Evolutionary conservation across 2,888 invertebrate species (phyloP).

Genomic region (Phalangium opilio): DNA sequence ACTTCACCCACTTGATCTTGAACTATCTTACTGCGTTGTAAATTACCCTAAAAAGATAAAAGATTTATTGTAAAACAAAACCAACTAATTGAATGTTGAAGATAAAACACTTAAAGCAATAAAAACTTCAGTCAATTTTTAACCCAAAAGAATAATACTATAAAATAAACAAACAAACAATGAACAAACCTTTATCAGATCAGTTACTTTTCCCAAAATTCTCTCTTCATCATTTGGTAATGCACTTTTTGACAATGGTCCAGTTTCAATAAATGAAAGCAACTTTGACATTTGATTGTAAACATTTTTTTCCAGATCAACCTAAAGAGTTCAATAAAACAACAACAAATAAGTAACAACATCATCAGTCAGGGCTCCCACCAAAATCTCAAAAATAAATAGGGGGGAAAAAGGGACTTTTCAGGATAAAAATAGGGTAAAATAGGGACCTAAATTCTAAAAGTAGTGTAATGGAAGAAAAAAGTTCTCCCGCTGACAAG

Average conservation of each 20-base stretch:
- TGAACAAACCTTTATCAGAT: slow-evolving; percentile 43
- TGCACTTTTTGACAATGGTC: slow-evolving; percentile 17
- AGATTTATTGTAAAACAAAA: too few relatives aligned
- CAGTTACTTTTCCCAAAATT: slow-evolving; percentile 40
- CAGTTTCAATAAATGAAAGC: slow-evolving; percentile 34
- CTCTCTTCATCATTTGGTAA: slow-evolving; percentile 29
- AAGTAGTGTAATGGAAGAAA: too few relatives aligned
- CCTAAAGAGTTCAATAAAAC: slow-evolving; percentile 35
- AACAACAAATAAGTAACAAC: too few relatives aligned
- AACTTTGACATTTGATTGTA: slow-evolving; percentile 37
- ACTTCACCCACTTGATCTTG: slow-evolving; percentile 83
- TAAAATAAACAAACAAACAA: not conserved
- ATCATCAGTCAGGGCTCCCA: too few relatives aligned
- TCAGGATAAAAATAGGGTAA: too few relatives aligned
- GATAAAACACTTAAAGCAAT: slow-evolving; percentile 5
- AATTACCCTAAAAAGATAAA: slow-evolving; percentile 56
- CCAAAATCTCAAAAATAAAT: too few relatives aligned
- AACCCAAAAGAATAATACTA: not conserved
- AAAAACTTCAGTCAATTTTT: not conserved
- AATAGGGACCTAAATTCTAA: too few relatives aligned
- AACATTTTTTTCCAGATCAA: slow-evolving; percentile 41
- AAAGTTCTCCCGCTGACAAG: too few relatives aligned
- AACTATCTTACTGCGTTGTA: slow-evolving; percentile 82
- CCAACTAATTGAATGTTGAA: too few relatives aligned
- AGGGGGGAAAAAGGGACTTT: too few relatives aligned